phyloP scores from a whole-genome alignment of 2,797 vertebrate species.

The Microchirus variegatus region DNA sequence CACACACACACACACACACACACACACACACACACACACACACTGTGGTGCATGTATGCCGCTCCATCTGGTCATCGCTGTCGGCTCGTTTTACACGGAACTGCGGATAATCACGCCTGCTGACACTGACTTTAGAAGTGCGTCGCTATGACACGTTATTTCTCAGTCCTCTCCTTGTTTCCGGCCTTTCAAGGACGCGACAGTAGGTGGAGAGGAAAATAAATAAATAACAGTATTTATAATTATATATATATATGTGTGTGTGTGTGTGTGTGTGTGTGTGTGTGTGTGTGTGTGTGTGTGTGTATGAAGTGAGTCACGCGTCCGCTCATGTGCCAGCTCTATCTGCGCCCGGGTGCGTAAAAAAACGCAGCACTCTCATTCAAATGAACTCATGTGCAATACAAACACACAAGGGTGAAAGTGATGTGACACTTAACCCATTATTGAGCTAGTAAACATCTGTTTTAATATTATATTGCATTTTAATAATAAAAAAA shows the following conservation, averaged over 20 bases:
- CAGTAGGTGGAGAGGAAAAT: neutral
- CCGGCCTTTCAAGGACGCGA: constrained; percentile 58
- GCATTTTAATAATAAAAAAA: too few species aligned
- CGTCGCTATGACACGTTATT: too few species aligned
- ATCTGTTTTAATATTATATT: too few species aligned
- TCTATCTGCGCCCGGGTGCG: constrained; percentile 29
- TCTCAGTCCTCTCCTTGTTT: constrained; percentile 11
- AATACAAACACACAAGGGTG: neutral
- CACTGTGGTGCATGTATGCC: neutral
- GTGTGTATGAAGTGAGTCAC: constrained; percentile 40
- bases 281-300: too few species aligned
- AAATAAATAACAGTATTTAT: constrained; percentile 37
- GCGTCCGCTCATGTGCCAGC: constrained; percentile 49
- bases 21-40: neutral
- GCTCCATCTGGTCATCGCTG: neutral
- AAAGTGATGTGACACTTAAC: neutral
- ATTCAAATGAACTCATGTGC: constrained; percentile 1
- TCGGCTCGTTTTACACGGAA: neutral
- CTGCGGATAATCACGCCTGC: neutral
- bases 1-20: neutral
- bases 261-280: too few species aligned
- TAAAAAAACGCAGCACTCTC: constrained; percentile 36
- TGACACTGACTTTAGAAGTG: neutral
- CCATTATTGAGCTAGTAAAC: too few species aligned
- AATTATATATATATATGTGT: neutral